Percentiles rank a stretch among this genome's conserved stretches.
Evolutionary conservation across 2,888 invertebrate species (phyloP).

Genomic region (Cataglyphis albicans): DNA sequence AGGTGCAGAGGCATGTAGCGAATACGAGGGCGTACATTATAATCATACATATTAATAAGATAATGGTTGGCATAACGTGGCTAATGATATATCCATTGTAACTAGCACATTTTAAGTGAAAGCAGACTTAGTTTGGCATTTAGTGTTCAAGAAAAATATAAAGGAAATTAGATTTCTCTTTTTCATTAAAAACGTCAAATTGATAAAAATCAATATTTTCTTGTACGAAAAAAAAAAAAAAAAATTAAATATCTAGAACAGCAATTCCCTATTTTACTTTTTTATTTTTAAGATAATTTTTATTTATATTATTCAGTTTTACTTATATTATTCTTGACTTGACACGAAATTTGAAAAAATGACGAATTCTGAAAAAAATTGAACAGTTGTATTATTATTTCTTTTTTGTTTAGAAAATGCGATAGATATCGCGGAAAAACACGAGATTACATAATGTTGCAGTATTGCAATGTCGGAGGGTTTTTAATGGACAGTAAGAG

Average conservation of each 20-base stretch:
- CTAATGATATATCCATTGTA: constrained; percentile 18
- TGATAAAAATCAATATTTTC: neutral
- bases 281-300: neutral
- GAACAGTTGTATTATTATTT: neutral
- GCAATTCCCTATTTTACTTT: too few relatives aligned
- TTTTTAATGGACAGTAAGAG: neutral
- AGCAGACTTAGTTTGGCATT: constrained; percentile 5
- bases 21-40: constrained; percentile 42
- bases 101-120: neutral
- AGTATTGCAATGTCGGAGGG: neutral
- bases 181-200: neutral
- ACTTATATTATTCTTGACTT: neutral
- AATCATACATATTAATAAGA: constrained; percentile 50
- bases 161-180: neutral
- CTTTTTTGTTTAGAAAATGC: neutral
- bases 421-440: neutral
- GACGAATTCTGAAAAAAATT: neutral
- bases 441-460: constrained; percentile 19
- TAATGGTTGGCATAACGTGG: constrained; percentile 18
- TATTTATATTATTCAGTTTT: neutral
- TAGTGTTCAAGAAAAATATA: neutral
- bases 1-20: constrained; percentile 13
- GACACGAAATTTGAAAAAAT: neutral
- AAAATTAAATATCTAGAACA: neutral
- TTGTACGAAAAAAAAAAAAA: neutral